Evolutionary conservation across 2,888 invertebrate genomes (phyloP).

Genomic region (Actias luna): DNA sequence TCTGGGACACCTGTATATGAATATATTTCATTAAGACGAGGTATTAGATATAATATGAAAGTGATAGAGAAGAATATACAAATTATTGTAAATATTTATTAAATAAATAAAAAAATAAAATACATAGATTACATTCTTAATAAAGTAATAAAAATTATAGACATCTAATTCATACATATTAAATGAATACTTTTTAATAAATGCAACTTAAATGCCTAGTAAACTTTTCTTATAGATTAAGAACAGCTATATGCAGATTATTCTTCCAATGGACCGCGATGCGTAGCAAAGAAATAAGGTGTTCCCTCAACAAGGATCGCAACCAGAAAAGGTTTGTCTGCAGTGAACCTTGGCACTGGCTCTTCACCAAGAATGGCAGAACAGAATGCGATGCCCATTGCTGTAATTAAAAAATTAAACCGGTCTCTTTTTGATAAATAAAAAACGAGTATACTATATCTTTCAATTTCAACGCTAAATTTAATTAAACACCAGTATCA

Average conservation of each 20-base stretch:
- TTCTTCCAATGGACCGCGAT: constrained; percentile 31
- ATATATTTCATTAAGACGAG: too few species aligned
- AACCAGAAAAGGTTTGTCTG: constrained; percentile 59
- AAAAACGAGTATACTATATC: not conserved
- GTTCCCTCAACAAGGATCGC: constrained; percentile 42
- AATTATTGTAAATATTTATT: not conserved
- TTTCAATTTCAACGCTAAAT: not conserved
- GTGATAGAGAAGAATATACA: not conserved
- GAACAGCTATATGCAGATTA: constrained; percentile 8
- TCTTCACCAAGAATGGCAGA: constrained; percentile 43
- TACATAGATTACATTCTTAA: not conserved
- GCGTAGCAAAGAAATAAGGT: constrained; percentile 49
- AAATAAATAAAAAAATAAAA: not conserved
- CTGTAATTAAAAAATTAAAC: constrained; percentile 45
- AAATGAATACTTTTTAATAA: too few species aligned
- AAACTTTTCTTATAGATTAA: not conserved
- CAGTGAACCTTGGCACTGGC: constrained; percentile 49
- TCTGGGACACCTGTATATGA: too few species aligned
- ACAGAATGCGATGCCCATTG: constrained; percentile 44
- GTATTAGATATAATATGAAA: too few species aligned
- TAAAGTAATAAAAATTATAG: not conserved
- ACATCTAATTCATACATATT: not conserved
- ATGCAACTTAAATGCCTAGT: not conserved
- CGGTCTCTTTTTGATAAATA: not conserved
- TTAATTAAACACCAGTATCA: not conserved